Percentiles rank a stretch among this genome's conserved stretches.
Conservation (phyloP, 1,140 invertebrate species). For the Phocides pigmalion region DNA sequence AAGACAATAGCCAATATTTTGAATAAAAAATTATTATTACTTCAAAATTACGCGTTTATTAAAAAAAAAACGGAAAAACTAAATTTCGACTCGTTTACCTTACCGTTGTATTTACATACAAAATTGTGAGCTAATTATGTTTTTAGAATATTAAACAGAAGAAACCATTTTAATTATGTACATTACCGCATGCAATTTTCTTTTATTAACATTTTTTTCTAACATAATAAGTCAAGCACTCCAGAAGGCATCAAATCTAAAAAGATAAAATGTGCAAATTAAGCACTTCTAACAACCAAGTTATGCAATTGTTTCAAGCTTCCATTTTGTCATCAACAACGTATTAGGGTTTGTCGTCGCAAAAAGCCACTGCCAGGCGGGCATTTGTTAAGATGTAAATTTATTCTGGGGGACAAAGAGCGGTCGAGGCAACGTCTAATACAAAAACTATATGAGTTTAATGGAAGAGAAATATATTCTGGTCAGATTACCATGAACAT, state of each 20-base stretch:
- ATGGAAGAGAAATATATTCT: conserved; percentile 47
- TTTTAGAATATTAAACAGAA: too few relatives aligned
- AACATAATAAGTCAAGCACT: background rate
- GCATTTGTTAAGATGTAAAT: conserved; percentile 75
- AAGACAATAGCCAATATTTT: too few relatives aligned
- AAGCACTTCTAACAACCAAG: conserved; percentile 19
- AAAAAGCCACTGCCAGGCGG: conserved; percentile 59
- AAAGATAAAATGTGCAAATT: conserved; percentile 22
- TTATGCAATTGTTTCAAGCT: conserved; percentile 58
- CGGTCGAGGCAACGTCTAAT: conserved; percentile 40
- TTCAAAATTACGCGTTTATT: too few relatives aligned
- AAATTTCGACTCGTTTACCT: too few relatives aligned
- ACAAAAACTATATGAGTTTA: conserved; percentile 65
- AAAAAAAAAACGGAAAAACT: too few relatives aligned
- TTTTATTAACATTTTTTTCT: background rate
- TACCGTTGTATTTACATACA: too few relatives aligned
- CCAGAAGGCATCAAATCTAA: background rate
- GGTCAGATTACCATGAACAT: conserved; percentile 46
- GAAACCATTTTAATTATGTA: too few relatives aligned
- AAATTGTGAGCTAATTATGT: too few relatives aligned
- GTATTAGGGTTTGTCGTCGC: conserved; percentile 59
- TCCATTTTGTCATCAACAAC: conserved; percentile 62
- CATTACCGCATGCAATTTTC: too few relatives aligned
- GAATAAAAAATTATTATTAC: too few relatives aligned
- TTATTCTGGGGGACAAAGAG: conserved; percentile 68